These are phyloP conservation scores for Melinopterus prodromus DNA, from an alignment of 2,888 invertebrate genomes.

Conservation along the genomic window DNA sequence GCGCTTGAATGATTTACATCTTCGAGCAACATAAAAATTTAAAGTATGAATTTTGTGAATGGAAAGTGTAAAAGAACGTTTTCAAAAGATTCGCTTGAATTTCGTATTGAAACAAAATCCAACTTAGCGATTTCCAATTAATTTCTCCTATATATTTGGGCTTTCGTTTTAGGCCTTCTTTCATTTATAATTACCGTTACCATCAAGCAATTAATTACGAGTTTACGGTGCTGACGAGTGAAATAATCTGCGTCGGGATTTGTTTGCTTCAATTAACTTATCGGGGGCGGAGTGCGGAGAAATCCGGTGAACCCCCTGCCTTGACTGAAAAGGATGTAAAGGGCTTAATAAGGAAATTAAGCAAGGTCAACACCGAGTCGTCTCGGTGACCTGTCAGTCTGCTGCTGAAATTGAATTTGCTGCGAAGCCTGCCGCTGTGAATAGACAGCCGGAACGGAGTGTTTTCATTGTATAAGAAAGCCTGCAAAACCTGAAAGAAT, in stretches of 20 bases:
- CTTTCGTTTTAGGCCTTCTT: neutral
- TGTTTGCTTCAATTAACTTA: constrained; percentile 4
- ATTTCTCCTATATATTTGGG: too few relatives aligned
- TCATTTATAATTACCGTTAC: neutral
- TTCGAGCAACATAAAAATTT: too few relatives aligned
- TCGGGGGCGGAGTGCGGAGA: neutral
- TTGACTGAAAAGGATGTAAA: neutral
- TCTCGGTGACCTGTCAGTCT: neutral
- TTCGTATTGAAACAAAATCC: too few relatives aligned
- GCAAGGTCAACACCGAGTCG: neutral
- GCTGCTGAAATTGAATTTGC: neutral
- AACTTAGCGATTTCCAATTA: too few relatives aligned
- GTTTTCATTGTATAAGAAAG: neutral
- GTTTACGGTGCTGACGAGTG: neutral
- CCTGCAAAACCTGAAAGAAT: neutral
- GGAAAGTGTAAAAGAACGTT: too few relatives aligned
- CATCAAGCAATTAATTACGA: neutral
- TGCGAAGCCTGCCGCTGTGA: neutral
- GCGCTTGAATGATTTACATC: too few relatives aligned
- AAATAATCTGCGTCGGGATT: neutral
- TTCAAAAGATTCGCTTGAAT: too few relatives aligned
- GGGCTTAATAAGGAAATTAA: neutral
- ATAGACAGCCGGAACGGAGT: neutral
- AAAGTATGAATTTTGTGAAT: too few relatives aligned
- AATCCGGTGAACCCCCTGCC: neutral